Conservation (phyloP, 2,888 invertebrate genomes). For the Falcaria lacertinaria region DNA sequence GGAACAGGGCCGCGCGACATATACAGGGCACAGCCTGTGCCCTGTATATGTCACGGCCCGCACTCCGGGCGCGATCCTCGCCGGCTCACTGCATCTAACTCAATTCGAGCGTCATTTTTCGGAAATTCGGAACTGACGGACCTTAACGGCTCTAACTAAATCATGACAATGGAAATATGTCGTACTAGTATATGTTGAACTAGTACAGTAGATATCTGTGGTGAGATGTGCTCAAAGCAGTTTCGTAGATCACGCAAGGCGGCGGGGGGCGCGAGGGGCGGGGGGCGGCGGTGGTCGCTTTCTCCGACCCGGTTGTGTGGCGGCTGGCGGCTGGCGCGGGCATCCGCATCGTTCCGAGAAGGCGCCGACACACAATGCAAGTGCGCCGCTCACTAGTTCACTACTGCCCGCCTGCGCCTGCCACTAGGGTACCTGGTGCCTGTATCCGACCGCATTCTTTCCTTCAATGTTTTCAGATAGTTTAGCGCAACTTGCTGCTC, state of each 20-base stretch:
- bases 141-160: too few relatives aligned
- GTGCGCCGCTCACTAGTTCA: too few relatives aligned
- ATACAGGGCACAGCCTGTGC: too few relatives aligned
- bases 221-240: not conserved
- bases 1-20: too few relatives aligned
- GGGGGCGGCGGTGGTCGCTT: slow-evolving; percentile 5
- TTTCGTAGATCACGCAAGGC: slow-evolving; percentile 6
- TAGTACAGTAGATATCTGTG: not conserved
- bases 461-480: slow-evolving; percentile 18
- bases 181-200: too few relatives aligned
- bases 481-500: slow-evolving; percentile 10
- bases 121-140: too few relatives aligned
- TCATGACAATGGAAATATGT: too few relatives aligned
- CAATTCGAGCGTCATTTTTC: too few relatives aligned
- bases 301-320: slow-evolving; percentile 1
- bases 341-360: slow-evolving; percentile 5
- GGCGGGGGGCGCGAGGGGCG: too few relatives aligned
- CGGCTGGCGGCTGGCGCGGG: not conserved
- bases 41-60: too few relatives aligned
- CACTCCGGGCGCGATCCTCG: too few relatives aligned
- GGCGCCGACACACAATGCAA: slow-evolving; percentile 6
- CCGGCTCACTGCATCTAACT: too few relatives aligned
- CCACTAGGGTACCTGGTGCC: not conserved
- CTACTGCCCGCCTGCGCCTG: not conserved
- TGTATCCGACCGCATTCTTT: slow-evolving; percentile 10